Evolutionary conservation across 2,888 invertebrate species (phyloP), one percentile per base, ranked within the genome.

Genomic region (Drosophila demipolita): DNA sequence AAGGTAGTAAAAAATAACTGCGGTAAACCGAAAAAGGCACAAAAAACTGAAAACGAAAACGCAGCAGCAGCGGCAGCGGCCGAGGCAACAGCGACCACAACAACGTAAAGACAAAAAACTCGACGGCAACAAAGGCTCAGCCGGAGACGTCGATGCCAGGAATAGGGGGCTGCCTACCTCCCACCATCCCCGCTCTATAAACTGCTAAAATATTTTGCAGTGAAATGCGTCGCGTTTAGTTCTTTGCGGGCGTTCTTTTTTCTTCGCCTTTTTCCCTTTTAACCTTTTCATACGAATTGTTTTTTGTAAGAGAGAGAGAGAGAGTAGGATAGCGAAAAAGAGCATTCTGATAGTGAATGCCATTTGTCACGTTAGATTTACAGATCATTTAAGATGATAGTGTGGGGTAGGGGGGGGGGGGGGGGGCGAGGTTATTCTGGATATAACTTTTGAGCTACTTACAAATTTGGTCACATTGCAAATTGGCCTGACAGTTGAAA

Each of bases 1-100:
- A 87, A 87, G 81, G 90, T 90, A 90, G 90, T 90, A 87, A 87
- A 90, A 87, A 87, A 87, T 90, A 87, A 89, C 89, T 90, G 87
- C 90, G 87, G 87, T 87, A 90, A 87, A 89, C 90, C 87, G 66
- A 90, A 90, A 87, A 87, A 87, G 81, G 87, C 87, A 90, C 79
- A 87, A 89, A 90, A 89, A 90, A 88, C 66, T 81, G 83, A 88
- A 90, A 90, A 86, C 81, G 86, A 87, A 90, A 86, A 86, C 78
- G 89, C 78, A 83, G 86, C 73, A 73, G 60, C 70, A 59, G 64
- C 71, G 52, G 62, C 54, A n/a, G 57, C 64, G 45, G 42, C 60
- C 36, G 42, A 53, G 29, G 58, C 48, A 60, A 61, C 66, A 67
- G 66, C 66, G 60, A 82, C 83, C 73, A 78, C 75, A 83, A 83